These are phyloP conservation scores for Peromyscus nudipes DNA, from an alignment of 2,797 vertebrate genomes.

Conservation along the genomic window DNA sequence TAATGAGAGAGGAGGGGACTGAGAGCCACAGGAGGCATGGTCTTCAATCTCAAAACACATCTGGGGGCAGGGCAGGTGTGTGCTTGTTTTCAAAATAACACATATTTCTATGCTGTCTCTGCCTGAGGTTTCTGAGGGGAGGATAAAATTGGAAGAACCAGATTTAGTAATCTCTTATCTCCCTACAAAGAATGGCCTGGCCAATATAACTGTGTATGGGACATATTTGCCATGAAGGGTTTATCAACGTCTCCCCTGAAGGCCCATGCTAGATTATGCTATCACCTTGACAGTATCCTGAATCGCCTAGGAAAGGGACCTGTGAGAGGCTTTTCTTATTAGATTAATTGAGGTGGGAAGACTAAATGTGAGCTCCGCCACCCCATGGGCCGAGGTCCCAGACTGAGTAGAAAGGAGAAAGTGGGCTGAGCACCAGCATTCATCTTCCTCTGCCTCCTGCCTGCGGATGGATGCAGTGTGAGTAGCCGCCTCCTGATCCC, in stretches of 20 bases:
- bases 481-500: neutral
- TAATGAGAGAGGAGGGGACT: conserved; percentile 85
- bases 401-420: neutral
- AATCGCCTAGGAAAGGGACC: neutral
- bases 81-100: conserved; percentile 80
- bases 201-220: neutral
- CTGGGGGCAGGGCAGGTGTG: conserved; percentile 80
- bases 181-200: neutral
- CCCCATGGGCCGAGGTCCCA: neutral
- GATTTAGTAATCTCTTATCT: neutral
- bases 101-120: conserved; percentile 1
- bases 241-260: neutral
- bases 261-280: neutral
- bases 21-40: conserved; percentile 82
- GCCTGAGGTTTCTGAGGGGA: conserved; percentile 36
- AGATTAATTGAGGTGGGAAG: neutral
- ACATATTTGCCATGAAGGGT: neutral
- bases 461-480: neutral
- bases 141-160: neutral
- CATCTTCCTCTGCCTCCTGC: neutral
- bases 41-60: conserved; percentile 87
- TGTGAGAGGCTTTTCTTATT: neutral
- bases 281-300: neutral
- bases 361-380: neutral
- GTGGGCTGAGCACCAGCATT: neutral